These are phyloP conservation scores for Aphrophora alni DNA, from an alignment of 2,888 invertebrate species.

Conservation along the genomic window DNA sequence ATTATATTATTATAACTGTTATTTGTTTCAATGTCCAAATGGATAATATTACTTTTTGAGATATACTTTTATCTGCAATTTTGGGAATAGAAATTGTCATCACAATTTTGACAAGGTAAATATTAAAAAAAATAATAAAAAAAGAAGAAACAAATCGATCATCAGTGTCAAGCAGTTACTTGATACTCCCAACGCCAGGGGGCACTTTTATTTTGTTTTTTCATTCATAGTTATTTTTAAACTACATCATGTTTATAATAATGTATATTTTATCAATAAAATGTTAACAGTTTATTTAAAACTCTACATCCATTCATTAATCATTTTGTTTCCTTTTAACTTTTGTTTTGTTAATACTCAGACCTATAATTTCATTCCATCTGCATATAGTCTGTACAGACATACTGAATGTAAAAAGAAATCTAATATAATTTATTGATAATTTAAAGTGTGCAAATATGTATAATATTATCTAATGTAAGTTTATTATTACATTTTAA, in stretches of 20 bases:
- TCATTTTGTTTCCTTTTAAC: not conserved
- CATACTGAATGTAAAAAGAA: conserved; percentile 8
- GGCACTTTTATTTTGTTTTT: not conserved
- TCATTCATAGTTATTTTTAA: not conserved
- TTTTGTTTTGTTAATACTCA: not conserved
- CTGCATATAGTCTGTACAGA: not conserved
- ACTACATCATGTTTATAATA: not conserved
- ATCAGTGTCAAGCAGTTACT: no score
- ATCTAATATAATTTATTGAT: conserved; percentile 22
- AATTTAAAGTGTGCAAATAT: conserved; percentile 20
- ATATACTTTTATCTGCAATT: no score
- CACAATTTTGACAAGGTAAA: no score
- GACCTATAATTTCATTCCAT: not conserved
- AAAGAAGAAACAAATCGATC: no score
- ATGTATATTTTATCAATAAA: conserved; percentile 6
- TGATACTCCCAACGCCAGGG: not conserved
- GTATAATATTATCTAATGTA: conserved; percentile 25
- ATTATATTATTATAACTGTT: not conserved
- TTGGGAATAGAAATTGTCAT: no score
- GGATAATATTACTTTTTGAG: not conserved
- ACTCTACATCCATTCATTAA: conserved; percentile 5
- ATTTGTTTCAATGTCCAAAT: not conserved
- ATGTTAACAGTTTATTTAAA: conserved; percentile 7
- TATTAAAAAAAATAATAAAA: no score
- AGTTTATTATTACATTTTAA: conserved; percentile 30